phyloP scores from a whole-genome alignment of 2,113 vertebrate genomes.

The Xiphophorus hellerii region DNA sequence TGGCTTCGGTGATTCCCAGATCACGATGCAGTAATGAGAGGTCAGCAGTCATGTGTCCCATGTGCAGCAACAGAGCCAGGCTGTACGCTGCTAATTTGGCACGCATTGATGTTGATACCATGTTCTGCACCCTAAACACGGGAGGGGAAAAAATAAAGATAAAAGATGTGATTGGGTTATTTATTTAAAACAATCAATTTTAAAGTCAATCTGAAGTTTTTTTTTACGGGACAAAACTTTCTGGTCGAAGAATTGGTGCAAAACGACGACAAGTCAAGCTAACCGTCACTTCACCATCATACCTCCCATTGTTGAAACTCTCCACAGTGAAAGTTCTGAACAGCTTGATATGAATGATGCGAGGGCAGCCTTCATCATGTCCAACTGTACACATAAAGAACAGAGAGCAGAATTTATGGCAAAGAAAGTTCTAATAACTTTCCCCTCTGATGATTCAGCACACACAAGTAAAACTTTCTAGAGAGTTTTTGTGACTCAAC shows the following conservation, averaged over 20 bases:
- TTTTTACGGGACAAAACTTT: too few species aligned
- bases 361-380: conserved; percentile 73
- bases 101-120: conserved; percentile 71
- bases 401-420: neutral
- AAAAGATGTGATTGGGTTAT: neutral
- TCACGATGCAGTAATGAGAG: conserved; percentile 80
- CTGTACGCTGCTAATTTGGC: conserved; percentile 75
- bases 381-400: conserved; percentile 59
- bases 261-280: neutral
- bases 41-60: conserved; percentile 71
- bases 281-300: neutral
- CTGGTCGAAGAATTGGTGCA: too few species aligned
- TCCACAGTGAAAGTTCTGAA: conserved; percentile 75
- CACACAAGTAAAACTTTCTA: too few species aligned
- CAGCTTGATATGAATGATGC: conserved; percentile 71
- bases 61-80: conserved; percentile 78
- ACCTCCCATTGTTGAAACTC: conserved; percentile 75
- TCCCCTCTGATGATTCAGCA: neutral
- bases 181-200: too few species aligned
- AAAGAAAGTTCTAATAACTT: neutral
- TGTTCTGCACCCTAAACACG: conserved; percentile 62
- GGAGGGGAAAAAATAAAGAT: neutral
- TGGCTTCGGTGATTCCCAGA: conserved; percentile 68
- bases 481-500: too few species aligned
- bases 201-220: too few species aligned